Base-by-base conservation (phyloP, 2,888 invertebrate species). In the Epistrophe eligans region DNA sequence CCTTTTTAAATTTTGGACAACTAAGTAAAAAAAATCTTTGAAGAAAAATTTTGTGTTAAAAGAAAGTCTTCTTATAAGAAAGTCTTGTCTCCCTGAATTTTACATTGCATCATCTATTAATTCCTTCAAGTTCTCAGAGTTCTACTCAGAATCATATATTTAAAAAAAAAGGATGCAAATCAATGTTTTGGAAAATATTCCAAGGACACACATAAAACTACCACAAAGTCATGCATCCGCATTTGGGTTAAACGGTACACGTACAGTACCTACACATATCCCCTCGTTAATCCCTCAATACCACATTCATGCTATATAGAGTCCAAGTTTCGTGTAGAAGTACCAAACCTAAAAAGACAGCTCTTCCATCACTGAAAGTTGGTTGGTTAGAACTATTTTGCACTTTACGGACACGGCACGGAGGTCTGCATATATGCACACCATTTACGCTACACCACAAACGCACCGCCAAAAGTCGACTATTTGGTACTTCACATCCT, bases 241-340 rank as follows among this genome's bases (percentile, higher is more conserved):
- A 67, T 77, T 84, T 60, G 60, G 67, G 60, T 84, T 80, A 77
- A 80, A 77, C 35, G 76, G 17, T 60, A 48, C 76, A 84, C 77
- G 77, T 84, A 15, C 72, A 52, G 52, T 43, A 64, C 77, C n/a
- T n/a, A n/a, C n/a, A n/a, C n/a, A n/a, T n/a, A n/a, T n/a, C n/a
- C n/a, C n/a, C n/a, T n/a, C n/a, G n/a, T n/a, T 76, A 38, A 50
- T 60, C 66, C 72, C 32, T 55, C 55, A 43, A 52, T 45, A 35
- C 19, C 62, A 6, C 28, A 57, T 2, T 32, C 40, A 62, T 19
- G 3, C 4, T 17, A 24, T 15, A 32, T 10, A 2, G 24, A 17
- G 35, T 24, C 38, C 43, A 66, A 32, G 32, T 24, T 24, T 17
- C 50, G 9, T 19, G 71, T 55, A n/a, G 52, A 38, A 58, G 13